Evolutionary conservation across 2,797 vertebrate species (phyloP), one percentile per base, ranked within the genome.

Genomic region (Takifugu ocellatus): DNA sequence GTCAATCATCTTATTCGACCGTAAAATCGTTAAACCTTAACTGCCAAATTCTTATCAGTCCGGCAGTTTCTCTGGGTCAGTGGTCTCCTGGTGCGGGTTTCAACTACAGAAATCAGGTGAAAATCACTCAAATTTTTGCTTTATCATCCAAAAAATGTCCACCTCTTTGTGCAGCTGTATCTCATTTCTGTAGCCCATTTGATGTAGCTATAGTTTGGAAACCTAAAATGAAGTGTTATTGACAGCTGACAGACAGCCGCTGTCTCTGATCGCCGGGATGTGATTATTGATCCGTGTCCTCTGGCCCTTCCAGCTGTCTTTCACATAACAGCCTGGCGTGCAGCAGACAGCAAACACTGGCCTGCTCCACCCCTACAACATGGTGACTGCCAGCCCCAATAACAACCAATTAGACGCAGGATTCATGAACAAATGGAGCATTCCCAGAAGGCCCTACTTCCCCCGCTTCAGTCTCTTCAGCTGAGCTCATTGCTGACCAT

Each of bases 401-500:
- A 86, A 88, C 88, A 90, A 84, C 84, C 82, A 87, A 89, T 88
- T 87, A 87, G 83, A 88, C 76, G 63, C 76, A 58, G 81, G 79
- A 84, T 86, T 86, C 86, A 78, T 85, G 81, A 84, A 88, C 77
- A 89, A 90, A 89, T 77, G 74, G 70, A 86, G 84, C 70, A 76
- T 86, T 89, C 84, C 86, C 81, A 82, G 79, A 87, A 89, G 82
- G 77, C 79, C 72, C 57, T 58, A 66, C 69, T 81, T 83, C 81
- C 80, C 74, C 84, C 45, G 55, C 82, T 84, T 83, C 68, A 73
- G 71, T 75, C 83, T 89, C 79, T 74, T 87, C 84, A 82, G 81
- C 84, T 87, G 83, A 90, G 83, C 87, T 89, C 88, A 88, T 86
- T 89, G 88, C 89, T 91, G 85, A 91, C 88, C 89, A 92, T 90